These are phyloP conservation scores for Lepidochitona cinerea DNA, from an alignment of 2,888 invertebrate species.

Conservation along the genomic window DNA sequence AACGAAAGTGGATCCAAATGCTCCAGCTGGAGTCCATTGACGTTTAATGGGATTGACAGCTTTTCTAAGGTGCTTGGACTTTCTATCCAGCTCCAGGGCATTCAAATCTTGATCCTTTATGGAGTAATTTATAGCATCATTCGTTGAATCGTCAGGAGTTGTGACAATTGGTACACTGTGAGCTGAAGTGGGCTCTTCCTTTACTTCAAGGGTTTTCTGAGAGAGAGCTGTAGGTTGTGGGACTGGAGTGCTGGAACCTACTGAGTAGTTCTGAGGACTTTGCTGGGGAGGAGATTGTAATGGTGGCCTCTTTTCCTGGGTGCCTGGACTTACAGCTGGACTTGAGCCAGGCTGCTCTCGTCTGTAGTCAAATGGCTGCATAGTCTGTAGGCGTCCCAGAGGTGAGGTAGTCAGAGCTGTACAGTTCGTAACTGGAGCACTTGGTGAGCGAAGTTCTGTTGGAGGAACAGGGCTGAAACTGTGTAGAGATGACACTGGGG, in stretches of 20 bases:
- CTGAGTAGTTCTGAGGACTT: constrained; percentile 38
- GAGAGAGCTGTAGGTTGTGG: constrained; percentile 22
- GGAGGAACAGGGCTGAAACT: constrained; percentile 47
- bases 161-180: not conserved
- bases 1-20: constrained; percentile 64
- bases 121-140: constrained; percentile 50
- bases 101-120: constrained; percentile 41
- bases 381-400: constrained; percentile 89
- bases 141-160: not conserved
- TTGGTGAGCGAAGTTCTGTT: not conserved
- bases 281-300: constrained; percentile 46
- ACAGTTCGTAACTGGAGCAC: constrained; percentile 43
- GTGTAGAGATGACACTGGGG: constrained; percentile 37
- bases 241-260: constrained; percentile 30
- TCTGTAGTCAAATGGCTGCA: constrained; percentile 96
- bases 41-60: constrained; percentile 71
- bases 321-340: constrained; percentile 42
- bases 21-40: constrained; percentile 70
- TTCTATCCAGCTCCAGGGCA: constrained; percentile 52
- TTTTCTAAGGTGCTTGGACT: constrained; percentile 70
- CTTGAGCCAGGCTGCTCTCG: constrained; percentile 53
- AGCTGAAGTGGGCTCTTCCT: constrained; percentile 4
- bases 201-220: constrained; percentile 11
- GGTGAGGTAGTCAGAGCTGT: constrained; percentile 82
- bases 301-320: constrained; percentile 36